Conservation (phyloP, 2,113 vertebrate genomes). For the Carassius auratus region DNA sequence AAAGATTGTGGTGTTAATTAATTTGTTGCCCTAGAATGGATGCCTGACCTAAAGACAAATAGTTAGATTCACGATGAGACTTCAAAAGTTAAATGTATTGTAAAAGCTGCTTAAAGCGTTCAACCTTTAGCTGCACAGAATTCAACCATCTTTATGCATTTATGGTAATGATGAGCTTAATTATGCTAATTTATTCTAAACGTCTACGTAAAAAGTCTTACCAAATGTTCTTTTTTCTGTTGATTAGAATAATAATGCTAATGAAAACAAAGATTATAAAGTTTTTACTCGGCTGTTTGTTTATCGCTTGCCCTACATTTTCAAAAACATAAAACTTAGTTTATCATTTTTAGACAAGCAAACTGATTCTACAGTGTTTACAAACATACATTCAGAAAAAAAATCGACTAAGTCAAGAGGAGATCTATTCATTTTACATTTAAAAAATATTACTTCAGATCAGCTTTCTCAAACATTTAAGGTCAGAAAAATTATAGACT, state of each 20-base stretch:
- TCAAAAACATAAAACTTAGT: not conserved
- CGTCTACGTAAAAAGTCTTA: slow-evolving; percentile 45
- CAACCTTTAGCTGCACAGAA: slow-evolving; percentile 56
- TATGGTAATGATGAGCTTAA: slow-evolving; percentile 58
- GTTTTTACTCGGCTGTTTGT: slow-evolving; percentile 11
- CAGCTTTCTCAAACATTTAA: not conserved
- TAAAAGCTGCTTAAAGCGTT: slow-evolving; percentile 45
- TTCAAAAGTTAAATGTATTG: slow-evolving; percentile 36
- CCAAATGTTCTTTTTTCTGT: slow-evolving; percentile 39
- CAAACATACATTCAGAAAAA: not conserved
- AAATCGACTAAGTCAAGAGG: not conserved
- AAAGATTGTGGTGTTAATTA: slow-evolving; percentile 25
- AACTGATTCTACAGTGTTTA: not conserved
- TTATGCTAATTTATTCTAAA: slow-evolving; percentile 42
- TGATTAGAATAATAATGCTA: slow-evolving; percentile 44
- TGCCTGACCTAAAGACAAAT: slow-evolving; percentile 16
- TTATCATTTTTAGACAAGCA: not conserved
- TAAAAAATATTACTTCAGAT: not conserved
- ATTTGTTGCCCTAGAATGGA: slow-evolving; percentile 6
- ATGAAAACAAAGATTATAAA: slow-evolving; percentile 42
- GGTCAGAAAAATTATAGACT: not conserved
- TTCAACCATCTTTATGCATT: slow-evolving; percentile 58
- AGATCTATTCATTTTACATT: too few species aligned
- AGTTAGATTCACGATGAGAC: not conserved
- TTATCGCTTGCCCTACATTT: slow-evolving; percentile 22